phyloP scores from a whole-genome alignment of 2,888 invertebrate species.

The Lamproptera curius region DNA sequence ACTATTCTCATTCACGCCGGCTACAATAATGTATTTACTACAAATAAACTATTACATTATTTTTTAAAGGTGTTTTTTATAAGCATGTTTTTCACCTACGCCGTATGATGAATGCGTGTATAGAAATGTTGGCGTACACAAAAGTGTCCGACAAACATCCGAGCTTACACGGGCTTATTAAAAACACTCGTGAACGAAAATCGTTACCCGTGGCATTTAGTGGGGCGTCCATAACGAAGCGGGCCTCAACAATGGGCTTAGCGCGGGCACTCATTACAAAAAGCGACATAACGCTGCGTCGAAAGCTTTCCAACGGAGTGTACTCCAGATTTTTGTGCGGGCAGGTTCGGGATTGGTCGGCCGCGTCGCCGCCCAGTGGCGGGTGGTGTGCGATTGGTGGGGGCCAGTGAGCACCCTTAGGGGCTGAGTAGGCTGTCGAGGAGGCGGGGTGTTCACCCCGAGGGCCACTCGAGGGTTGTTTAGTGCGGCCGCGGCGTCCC shows the following conservation, averaged over 20 bases:
- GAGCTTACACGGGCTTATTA: conserved; percentile 71
- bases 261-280: conserved; percentile 77
- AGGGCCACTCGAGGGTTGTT: conserved; percentile 77
- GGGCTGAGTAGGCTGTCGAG: conserved; percentile 75
- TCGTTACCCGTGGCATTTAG: conserved; percentile 71
- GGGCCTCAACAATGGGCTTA: conserved; percentile 76
- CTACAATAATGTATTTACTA: too few species aligned
- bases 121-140: conserved; percentile 38
- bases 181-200: conserved; percentile 75
- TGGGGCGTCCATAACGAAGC: conserved; percentile 75
- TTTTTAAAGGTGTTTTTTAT: not conserved
- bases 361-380: conserved; percentile 58
- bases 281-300: conserved; percentile 75
- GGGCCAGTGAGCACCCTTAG: conserved; percentile 68
- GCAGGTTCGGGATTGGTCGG: conserved; percentile 66
- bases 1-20: too few species aligned
- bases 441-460: conserved; percentile 76
- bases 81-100: conserved; percentile 23
- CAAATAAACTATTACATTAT: too few species aligned
- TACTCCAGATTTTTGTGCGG: conserved; percentile 71
- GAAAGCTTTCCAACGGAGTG: conserved; percentile 76
- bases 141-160: conserved; percentile 41
- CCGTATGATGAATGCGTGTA: not conserved
- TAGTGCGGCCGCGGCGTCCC: conserved; percentile 72
- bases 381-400: conserved; percentile 54